Conservation (phyloP, 2,797 vertebrate genomes). For the Chromobotia macracanthus region DNA sequence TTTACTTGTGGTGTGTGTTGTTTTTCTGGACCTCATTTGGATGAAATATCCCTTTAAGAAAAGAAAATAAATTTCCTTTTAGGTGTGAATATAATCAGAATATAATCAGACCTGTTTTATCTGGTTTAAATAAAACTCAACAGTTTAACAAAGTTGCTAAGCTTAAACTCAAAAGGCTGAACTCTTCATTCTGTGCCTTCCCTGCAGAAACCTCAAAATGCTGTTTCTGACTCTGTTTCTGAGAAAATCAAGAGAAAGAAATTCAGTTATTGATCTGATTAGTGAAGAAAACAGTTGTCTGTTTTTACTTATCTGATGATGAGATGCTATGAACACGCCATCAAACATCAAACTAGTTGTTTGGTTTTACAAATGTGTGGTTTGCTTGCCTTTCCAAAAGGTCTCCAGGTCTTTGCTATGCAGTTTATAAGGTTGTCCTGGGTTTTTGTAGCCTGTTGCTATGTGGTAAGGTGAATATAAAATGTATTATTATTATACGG, state of each 20-base stretch:
- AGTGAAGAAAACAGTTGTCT: neutral
- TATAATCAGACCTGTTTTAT: neutral
- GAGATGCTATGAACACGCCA: too few species aligned
- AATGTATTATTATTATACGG: too few species aligned
- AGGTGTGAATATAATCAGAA: constrained; percentile 22
- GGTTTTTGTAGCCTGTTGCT: neutral
- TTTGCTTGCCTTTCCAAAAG: too few species aligned
- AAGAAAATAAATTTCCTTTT: too few species aligned
- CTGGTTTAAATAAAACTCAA: constrained; percentile 16
- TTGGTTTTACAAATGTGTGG: too few species aligned
- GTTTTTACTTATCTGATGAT: too few species aligned
- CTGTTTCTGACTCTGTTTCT: too few species aligned
- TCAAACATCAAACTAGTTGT: too few species aligned
- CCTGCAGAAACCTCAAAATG: constrained; percentile 1
- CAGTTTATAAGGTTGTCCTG: neutral
- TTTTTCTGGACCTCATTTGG: too few species aligned
- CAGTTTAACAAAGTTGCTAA: constrained; percentile 58
- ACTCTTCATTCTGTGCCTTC: constrained; percentile 21
- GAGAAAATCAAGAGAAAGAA: too few species aligned
- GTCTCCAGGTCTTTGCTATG: neutral
- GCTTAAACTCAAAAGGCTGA: constrained; percentile 54
- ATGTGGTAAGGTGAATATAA: too few species aligned
- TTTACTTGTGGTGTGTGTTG: neutral
- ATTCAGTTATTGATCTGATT: constrained; percentile 11
- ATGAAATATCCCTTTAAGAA: neutral